These are phyloP conservation scores for Ganaspis brasiliensis DNA, from an alignment of 2,888 invertebrate genomes.

Conservation along the genomic window DNA sequence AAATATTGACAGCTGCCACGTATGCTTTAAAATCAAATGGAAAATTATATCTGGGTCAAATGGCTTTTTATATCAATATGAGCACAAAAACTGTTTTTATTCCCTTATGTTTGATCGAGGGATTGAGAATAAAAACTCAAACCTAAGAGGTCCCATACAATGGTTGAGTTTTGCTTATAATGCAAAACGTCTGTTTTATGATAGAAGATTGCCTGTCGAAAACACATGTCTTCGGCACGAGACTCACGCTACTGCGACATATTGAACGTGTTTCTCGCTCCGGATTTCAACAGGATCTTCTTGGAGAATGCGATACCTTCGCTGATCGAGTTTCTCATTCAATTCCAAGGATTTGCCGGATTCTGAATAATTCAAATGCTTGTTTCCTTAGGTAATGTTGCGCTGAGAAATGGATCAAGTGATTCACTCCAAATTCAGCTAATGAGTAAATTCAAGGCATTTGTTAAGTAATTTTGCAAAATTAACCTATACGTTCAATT, in stretches of 20 bases:
- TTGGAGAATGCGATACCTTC: slow-evolving; percentile 16
- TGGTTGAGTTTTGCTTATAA: neutral
- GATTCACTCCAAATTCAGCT: neutral
- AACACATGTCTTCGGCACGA: slow-evolving; percentile 36
- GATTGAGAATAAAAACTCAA: neutral
- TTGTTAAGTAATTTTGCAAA: neutral
- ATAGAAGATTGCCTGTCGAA: slow-evolving; percentile 32
- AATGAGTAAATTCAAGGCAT: neutral
- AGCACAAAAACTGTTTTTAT: neutral
- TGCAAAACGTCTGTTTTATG: slow-evolving; percentile 7
- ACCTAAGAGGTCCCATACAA: neutral
- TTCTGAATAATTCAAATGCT: slow-evolving; percentile 35
- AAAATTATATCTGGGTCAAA: neutral
- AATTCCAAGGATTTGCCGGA: slow-evolving; percentile 22
- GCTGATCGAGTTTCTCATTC: slow-evolving; percentile 31
- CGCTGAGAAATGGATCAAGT: neutral
- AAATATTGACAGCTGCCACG: slow-evolving; percentile 28
- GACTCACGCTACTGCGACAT: slow-evolving; percentile 17
- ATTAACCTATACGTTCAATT: no score
- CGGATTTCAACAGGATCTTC: slow-evolving; percentile 7
- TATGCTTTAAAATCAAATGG: neutral
- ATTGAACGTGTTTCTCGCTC: slow-evolving; percentile 23
- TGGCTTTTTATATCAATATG: neutral
- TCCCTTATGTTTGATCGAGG: neutral
- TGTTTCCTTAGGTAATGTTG: neutral